A percentile compares a stretch with the other conserved stretches of the same genome.
Evolutionary conservation across 2,888 invertebrate species (phyloP).

Genomic region (Mesochorus sp.): DNA sequence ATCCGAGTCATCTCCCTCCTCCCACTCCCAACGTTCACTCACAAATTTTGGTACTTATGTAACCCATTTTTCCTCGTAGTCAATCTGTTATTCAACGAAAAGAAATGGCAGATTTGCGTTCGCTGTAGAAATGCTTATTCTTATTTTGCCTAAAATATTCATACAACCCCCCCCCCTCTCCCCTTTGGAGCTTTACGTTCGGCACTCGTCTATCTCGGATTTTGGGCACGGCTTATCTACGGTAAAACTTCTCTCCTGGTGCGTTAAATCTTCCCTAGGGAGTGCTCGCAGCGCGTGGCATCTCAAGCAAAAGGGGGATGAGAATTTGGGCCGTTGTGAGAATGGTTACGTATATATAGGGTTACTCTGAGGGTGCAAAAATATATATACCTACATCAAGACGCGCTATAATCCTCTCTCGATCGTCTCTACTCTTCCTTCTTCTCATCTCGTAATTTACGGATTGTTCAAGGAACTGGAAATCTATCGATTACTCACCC

Average conservation of each 20-base stretch:
- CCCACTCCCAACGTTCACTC: conserved; percentile 5
- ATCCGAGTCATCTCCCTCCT: not conserved
- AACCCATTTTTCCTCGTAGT: conserved; percentile 5
- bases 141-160: not conserved
- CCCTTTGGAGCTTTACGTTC: not conserved
- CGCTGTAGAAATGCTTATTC: not conserved
- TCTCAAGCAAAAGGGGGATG: conserved; percentile 2
- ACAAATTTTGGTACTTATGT: not conserved
- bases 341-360: not conserved
- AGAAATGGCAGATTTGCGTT: conserved; percentile 29
- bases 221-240: conserved; percentile 54
- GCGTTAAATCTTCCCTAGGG: conserved; percentile 38
- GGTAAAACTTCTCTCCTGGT: conserved; percentile 48
- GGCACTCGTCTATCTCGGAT: conserved; percentile 39
- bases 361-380: not conserved
- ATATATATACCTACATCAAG: conserved; percentile 14
- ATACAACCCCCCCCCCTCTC: not conserved
- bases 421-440: conserved; percentile 33
- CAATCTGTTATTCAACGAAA: conserved; percentile 19
- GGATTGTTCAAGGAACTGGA: conserved; percentile 47
- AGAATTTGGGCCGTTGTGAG: conserved; percentile 5
- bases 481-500: conserved; percentile 55
- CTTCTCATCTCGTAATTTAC: conserved; percentile 56
- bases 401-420: conserved; percentile 34
- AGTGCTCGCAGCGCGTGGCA: conserved; percentile 20